Evolutionary conservation across 2,113 vertebrate species (phyloP).

Genomic region (Apaloderma vittatum): DNA sequence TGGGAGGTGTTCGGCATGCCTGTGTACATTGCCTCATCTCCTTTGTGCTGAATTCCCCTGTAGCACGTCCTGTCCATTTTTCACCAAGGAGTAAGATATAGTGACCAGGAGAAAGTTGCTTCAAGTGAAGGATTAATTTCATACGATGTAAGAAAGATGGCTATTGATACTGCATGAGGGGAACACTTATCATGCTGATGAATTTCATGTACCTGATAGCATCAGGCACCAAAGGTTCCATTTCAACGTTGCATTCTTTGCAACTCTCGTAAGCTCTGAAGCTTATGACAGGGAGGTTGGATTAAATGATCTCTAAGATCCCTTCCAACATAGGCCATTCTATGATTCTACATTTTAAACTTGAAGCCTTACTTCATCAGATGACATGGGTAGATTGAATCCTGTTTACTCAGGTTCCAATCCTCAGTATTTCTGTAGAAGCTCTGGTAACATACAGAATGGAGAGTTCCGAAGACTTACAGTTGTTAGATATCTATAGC

Average conservation of each 20-base stretch:
- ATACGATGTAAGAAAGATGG: background rate
- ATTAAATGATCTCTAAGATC: too few relatives aligned
- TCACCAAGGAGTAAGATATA: constrained; percentile 56
- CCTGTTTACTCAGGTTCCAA: background rate
- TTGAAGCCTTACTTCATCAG: background rate
- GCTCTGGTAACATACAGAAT: background rate
- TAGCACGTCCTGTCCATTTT: background rate
- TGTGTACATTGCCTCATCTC: background rate
- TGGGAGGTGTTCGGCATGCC: background rate
- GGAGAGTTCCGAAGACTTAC: background rate
- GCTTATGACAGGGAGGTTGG: too few relatives aligned
- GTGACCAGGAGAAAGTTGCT: constrained; percentile 28
- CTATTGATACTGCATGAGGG: constrained; percentile 2
- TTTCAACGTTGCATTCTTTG: background rate
- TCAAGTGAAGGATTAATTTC: constrained; percentile 57
- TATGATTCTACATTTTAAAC: too few relatives aligned
- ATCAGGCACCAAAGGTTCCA: background rate
- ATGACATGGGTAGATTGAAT: background rate
- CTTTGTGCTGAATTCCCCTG: background rate
- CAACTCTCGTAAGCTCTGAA: background rate
- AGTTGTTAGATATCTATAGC: background rate
- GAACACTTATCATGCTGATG: constrained; percentile 59
- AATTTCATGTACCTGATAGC: constrained; percentile 1
- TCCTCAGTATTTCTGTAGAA: background rate
- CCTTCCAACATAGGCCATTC: too few relatives aligned